These are phyloP conservation scores for Pollenia angustigena DNA, from an alignment of 2,888 invertebrate genomes.

Conservation along the genomic window DNA sequence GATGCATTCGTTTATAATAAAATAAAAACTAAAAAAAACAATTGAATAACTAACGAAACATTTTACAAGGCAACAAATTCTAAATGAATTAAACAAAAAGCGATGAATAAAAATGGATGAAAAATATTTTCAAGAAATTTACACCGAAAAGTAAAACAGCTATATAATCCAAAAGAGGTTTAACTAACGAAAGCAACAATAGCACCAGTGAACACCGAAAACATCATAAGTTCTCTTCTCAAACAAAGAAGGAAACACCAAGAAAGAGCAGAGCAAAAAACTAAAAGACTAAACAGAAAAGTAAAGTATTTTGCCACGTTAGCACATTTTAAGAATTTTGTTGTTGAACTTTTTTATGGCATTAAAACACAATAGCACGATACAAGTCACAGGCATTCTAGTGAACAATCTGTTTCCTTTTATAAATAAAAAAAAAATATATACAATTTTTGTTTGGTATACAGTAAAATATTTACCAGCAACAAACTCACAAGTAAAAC, in stretches of 20 bases:
- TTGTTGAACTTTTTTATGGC: slow-evolving; percentile 52
- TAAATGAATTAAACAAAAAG: slow-evolving; percentile 30
- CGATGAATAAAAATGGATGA: not conserved
- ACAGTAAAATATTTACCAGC: slow-evolving; percentile 1
- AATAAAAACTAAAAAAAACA: slow-evolving; percentile 6
- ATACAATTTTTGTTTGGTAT: not conserved
- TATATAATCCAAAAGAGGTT: slow-evolving; percentile 17
- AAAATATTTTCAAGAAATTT: slow-evolving; percentile 47
- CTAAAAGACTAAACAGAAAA: slow-evolving; percentile 13
- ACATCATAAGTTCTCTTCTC: slow-evolving; percentile 13
- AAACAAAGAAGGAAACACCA: too few species aligned
- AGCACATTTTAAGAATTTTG: slow-evolving; percentile 63
- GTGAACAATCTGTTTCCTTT: slow-evolving; percentile 69
- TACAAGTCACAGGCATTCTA: slow-evolving; percentile 23
- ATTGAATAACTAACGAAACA: slow-evolving; percentile 6
- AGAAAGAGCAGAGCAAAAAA: not conserved
- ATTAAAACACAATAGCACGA: slow-evolving; percentile 39
- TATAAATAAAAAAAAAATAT: slow-evolving; percentile 5
- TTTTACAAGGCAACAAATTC: not conserved
- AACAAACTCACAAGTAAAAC: slow-evolving; percentile 30
- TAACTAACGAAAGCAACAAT: slow-evolving; percentile 16
- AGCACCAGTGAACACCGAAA: not conserved
- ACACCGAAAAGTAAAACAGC: slow-evolving; percentile 5
- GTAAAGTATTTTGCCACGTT: slow-evolving; percentile 70
- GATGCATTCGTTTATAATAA: slow-evolving; percentile 44